Percentiles rank a stretch among this genome's conserved stretches.
phyloP scores from a whole-genome alignment of 2,888 invertebrate species.

The Polyommatus iphigenia region DNA sequence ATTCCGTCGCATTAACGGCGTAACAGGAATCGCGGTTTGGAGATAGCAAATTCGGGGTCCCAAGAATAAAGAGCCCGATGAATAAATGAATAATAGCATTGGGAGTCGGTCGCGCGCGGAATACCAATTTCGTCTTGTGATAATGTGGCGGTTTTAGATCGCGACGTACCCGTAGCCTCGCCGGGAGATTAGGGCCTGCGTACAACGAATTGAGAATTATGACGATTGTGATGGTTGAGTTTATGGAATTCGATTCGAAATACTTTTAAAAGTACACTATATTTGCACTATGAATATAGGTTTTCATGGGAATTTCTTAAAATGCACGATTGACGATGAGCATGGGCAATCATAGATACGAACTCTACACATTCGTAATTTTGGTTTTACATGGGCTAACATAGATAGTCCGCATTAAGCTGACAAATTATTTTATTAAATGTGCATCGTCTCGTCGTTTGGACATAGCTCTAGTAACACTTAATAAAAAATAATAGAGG shows the following conservation, averaged over 20 bases:
- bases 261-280: too few species aligned
- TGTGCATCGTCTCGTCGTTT: background rate
- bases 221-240: background rate
- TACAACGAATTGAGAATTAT: constrained; percentile 3
- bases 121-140: constrained; percentile 74
- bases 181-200: background rate
- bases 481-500: background rate
- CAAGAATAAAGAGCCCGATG: constrained; percentile 65
- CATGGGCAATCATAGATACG: too few species aligned
- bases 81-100: constrained; percentile 76
- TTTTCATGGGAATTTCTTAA: too few species aligned
- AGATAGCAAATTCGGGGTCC: constrained; percentile 48
- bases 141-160: constrained; percentile 63
- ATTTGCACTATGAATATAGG: too few species aligned
- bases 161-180: background rate
- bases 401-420: too few species aligned
- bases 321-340: too few species aligned
- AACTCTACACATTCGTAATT: too few species aligned
- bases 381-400: too few species aligned
- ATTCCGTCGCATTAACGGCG: background rate
- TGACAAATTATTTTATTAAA: background rate
- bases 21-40: constrained; percentile 32
- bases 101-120: constrained; percentile 65
- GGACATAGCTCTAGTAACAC: background rate
- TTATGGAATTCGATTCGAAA: background rate